Base-by-base conservation (phyloP, 2,113 vertebrate genomes). In the Scophthalmus maximus region DNA sequence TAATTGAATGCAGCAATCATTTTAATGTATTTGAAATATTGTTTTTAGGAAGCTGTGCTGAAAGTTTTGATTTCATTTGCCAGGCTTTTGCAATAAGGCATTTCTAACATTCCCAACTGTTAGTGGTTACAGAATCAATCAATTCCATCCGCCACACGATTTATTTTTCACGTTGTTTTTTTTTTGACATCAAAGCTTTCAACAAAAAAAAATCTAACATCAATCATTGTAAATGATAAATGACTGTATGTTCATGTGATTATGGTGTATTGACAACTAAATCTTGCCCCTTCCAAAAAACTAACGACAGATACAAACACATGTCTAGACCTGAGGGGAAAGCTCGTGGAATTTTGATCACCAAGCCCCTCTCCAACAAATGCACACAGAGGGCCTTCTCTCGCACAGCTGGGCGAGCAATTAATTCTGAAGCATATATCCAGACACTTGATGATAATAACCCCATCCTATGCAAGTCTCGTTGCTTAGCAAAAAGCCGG, bases 351-450 rank as follows among this genome's bases (percentile, higher is more conserved):
- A 25, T 64, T 44, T 68, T n/a, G 40, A 51, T 34, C 22, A 53
- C 32, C 56, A 40, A 73, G 29, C 36, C 5, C 44, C 26, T 50
- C 18, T 67, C 40, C 34, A 64, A 34, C 66, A 71, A 34, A 64
- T 30, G 40, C 58, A 67, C 47, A 36, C 8, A 60, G 42, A 70
- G 23, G 51, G 22, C 51, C 30, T 63, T 79, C 52, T 66, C 60
- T 18, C 42, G 29, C 76, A 72, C 90, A 89, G 88, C 92, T 92
- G 87, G 73, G 40, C 64, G 61, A 79, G 85, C 66, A 83, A 86
- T 92, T 85, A 88, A 89, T 86, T 69, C 67, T 78, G 69, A 68
- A 65, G 79, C 63, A 58, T 65, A 83, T 56, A 61, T 84, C 51
- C 74, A 79, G 84, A 84, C 84, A 69, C 81, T 77, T 65, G 69